Evolutionary conservation across 2,113 vertebrate genomes (phyloP), one percentile per base, ranked within the genome.

Genomic region (Lamprotornis superbus): DNA sequence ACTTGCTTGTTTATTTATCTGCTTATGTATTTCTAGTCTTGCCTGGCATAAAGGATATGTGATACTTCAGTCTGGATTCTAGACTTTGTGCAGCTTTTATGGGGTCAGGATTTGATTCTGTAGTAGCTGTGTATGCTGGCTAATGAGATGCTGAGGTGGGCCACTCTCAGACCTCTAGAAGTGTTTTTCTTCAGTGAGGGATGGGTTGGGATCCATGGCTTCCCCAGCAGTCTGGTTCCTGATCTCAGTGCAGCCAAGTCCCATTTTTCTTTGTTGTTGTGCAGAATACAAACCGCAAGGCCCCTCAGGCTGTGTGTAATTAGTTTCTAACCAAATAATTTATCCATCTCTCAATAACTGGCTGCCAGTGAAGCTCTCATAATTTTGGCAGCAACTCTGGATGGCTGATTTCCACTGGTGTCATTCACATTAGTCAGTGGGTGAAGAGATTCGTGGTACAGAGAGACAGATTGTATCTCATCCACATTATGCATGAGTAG

Each of bases 241-340:
- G 31, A 65, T 90, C 44, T 64, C 65, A 12, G 69, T 39, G 37
- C 76, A 94, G 40, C 71, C 76, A 82, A 92, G 65, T 61, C 83
- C 74, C 57, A 28, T 85, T 90, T 96, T 78, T 90, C 68, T 81
- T 78, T 16, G 64, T 82, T 81, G 42, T 88, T 92, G 60, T 89
- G 60, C 76, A 73, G 88, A 78, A 56, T 60, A 42, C 7, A 42
- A 93, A 84, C 90, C 3, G 0, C 83, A 87, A 27, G 53, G 80
- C 61, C 88, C 92, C 74, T 92, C 56, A 16, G 94, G 86, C 90
- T 86, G 44, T 67, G 64, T 77, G 83, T 95, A 93, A 83, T 96
- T 96, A 90, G 76, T 81, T 93, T 92, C 86, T 95, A 93, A 92
- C 86, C 86, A 97, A 94, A 96, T 93, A 89, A 94, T 89, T 94